Evolutionary conservation across 2,797 vertebrate species (phyloP).

Genomic region (Falco rusticolus): DNA sequence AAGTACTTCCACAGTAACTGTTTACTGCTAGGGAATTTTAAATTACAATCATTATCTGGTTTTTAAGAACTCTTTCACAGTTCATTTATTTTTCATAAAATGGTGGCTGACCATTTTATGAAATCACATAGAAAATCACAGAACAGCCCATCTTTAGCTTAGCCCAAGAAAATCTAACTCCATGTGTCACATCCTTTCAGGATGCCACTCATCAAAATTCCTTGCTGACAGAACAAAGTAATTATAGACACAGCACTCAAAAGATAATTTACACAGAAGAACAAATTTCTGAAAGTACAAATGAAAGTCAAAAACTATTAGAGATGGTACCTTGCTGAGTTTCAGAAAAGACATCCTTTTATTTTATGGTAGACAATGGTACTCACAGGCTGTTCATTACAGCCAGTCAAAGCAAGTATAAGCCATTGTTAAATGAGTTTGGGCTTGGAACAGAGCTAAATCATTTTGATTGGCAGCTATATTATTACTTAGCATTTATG

Average conservation of each 20-base stretch:
- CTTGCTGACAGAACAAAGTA: not conserved
- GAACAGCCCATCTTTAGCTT: not conserved
- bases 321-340: not conserved
- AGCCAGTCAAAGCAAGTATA: not conserved
- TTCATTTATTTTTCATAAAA: not conserved
- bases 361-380: not conserved
- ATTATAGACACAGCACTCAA: not conserved
- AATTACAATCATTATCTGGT: not conserved
- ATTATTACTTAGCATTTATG: slow-evolving; percentile 7
- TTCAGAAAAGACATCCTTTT: not conserved
- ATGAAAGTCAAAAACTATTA: not conserved
- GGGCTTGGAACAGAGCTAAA: not conserved
- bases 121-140: not conserved
- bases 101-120: not conserved
- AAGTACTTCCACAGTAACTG: not conserved
- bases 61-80: not conserved
- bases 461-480: slow-evolving; percentile 23
- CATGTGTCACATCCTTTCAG: not conserved
- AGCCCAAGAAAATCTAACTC: not conserved
- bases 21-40: not conserved
- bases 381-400: not conserved
- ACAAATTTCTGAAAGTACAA: not conserved
- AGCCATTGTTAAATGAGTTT: not conserved
- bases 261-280: slow-evolving; percentile 9
- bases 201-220: not conserved